Evolutionary conservation across 2,113 vertebrate genomes (phyloP).

Genomic region (Pangasianodon hypophthalmus): DNA sequence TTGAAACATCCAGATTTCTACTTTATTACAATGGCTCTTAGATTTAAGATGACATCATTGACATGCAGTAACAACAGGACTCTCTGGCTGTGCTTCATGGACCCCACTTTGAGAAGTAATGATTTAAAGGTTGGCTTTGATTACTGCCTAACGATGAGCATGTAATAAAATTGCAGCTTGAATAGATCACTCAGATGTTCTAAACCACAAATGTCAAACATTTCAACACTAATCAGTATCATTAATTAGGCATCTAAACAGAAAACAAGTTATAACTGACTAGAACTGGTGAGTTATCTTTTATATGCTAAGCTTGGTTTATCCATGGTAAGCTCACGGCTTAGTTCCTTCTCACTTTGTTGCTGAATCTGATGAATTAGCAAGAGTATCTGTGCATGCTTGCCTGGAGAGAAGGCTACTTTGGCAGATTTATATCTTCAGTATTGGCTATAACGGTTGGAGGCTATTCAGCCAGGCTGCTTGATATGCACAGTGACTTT

Average conservation of each 20-base stretch:
- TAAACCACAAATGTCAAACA: background rate
- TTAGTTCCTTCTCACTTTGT: slow-evolving; percentile 23
- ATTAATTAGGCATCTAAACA: background rate
- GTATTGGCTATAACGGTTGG: slow-evolving; percentile 11
- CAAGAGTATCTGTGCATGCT: slow-evolving; percentile 32
- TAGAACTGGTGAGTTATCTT: background rate
- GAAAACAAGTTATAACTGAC: background rate
- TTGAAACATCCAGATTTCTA: background rate
- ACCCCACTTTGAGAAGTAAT: background rate
- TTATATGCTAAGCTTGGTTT: slow-evolving; percentile 21
- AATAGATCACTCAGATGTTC: background rate
- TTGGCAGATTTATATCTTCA: slow-evolving; percentile 43
- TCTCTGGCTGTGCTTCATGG: background rate
- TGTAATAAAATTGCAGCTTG: background rate
- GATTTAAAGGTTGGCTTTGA: background rate
- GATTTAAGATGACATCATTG: background rate
- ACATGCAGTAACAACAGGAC: background rate
- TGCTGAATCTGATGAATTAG: slow-evolving; percentile 37
- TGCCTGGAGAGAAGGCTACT: slow-evolving; percentile 4
- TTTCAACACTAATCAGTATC: background rate
- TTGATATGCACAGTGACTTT: slow-evolving; percentile 42
- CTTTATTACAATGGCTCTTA: background rate
- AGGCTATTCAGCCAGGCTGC: slow-evolving; percentile 27
- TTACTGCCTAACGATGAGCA: background rate
- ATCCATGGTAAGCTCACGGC: background rate